These are phyloP conservation scores for Cepaea nemoralis DNA, from an alignment of 1,140 invertebrate genomes.

Conservation along the genomic window DNA sequence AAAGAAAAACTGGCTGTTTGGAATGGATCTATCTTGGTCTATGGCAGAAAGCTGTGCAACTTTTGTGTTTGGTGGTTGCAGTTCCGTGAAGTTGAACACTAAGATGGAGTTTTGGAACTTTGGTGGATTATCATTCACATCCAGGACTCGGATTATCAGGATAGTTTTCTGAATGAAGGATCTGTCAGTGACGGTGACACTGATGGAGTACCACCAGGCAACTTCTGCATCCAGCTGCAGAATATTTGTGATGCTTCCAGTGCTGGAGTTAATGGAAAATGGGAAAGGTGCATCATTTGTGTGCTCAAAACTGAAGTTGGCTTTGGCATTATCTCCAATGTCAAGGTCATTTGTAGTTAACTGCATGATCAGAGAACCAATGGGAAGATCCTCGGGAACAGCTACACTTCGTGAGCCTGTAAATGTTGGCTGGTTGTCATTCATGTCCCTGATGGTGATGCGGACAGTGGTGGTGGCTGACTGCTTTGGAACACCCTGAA, in stretches of 20 bases:
- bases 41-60: constrained; percentile 86
- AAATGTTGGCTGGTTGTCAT: constrained; percentile 94
- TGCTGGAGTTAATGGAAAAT: constrained; percentile 88
- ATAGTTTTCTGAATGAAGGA: constrained; percentile 78
- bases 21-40: constrained; percentile 89
- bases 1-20: constrained; percentile 94
- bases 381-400: constrained; percentile 93
- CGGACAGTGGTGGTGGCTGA: constrained; percentile 88
- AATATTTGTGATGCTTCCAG: constrained; percentile 92
- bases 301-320: constrained; percentile 83
- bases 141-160: constrained; percentile 85
- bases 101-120: constrained; percentile 50
- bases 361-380: constrained; percentile 91
- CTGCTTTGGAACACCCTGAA: constrained; percentile 54
- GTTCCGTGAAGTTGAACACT: constrained; percentile 78
- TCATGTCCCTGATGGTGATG: constrained; percentile 89
- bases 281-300: constrained; percentile 87
- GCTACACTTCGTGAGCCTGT: constrained; percentile 92
- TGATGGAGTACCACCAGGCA: constrained; percentile 81
- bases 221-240: constrained; percentile 85
- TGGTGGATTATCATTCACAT: constrained; percentile 77
- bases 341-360: constrained; percentile 87
- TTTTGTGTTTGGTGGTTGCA: constrained; percentile 79
- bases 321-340: constrained; percentile 85
- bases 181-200: constrained; percentile 83